A percentile compares a stretch with the other conserved stretches of the same genome.
Evolutionary conservation across 2,888 invertebrate genomes (phyloP).

Genomic region (Gisinianus flammeolus): DNA sequence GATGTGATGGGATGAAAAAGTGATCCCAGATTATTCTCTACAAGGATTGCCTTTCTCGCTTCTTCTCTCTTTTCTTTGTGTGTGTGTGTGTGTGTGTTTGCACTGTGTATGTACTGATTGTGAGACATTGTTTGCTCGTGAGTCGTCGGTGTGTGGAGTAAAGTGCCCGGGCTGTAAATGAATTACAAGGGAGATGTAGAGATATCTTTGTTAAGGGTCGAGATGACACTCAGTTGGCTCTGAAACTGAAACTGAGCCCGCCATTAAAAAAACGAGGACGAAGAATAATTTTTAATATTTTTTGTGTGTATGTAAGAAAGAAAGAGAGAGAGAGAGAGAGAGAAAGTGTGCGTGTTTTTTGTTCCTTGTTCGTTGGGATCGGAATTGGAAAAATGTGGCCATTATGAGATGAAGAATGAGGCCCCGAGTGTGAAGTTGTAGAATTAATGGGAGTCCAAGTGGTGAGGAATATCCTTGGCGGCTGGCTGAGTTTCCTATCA

Average conservation of each 20-base stretch:
- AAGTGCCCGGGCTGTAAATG: neutral
- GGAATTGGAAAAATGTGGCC: neutral
- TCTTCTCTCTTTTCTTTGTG: neutral
- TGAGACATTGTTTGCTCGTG: neutral
- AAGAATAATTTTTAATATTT: neutral
- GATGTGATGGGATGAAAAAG: neutral
- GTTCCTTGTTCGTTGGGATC: neutral
- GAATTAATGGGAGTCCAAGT: constrained; percentile 4
- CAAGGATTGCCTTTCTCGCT: neutral
- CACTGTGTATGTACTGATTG: too few relatives aligned
- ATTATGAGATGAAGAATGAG: constrained; percentile 3
- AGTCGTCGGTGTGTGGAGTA: neutral
- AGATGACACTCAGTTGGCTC: neutral
- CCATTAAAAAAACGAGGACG: neutral
- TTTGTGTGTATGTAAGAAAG: too few relatives aligned
- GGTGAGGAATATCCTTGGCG: neutral
- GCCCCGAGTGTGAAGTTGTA: constrained; percentile 14
- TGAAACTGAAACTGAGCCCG: neutral
- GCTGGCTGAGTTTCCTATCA: neutral
- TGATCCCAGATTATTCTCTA: neutral
- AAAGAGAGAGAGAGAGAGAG: too few relatives aligned
- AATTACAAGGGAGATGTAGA: neutral
- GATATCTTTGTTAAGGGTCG: neutral
- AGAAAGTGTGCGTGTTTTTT: too few relatives aligned
- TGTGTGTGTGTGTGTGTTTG: too few relatives aligned